Evolutionary conservation across 2,113 vertebrate species (phyloP), one percentile per base, ranked within the genome.

Genomic region (Raphicerus campestris): DNA sequence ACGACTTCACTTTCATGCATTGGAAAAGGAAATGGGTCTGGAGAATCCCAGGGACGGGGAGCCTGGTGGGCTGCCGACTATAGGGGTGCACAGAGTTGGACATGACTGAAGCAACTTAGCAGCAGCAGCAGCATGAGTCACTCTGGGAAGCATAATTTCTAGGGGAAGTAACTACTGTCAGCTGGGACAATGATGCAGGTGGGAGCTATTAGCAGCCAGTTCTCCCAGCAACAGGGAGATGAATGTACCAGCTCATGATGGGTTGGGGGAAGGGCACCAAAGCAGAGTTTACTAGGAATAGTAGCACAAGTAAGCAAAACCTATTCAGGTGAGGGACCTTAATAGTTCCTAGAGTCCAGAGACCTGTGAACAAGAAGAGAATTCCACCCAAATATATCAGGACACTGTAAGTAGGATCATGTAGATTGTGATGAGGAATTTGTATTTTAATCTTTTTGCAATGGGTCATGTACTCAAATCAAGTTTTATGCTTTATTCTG

Each of bases 301-400:
- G 1, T 39, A 10, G 2, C 77, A 9, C 20, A 32, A 51, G 35
- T 81, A 32, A 77, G 47, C 32, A 13, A 60, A 58, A 61, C 1
- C 61, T 20, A 16, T 53, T 58, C 10, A 28, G 30, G 16, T 9
- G 10, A 4, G 14, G 9, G 1, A 16, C 16, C n/a, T 83, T 32
- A 49, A 15, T 28, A 11, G 7, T 55, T 80, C 4, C 14, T 56
- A 6, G 42, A 53, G 49, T 17, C 60, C 19, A 5, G 30, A 88
- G 32, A 32, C 17, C 32, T 61, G 17, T 35, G 19, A 32, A 24
- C 8, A 39, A 35, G n/a, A 17, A 20, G 20, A 66, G 19, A 85
- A 7, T 28, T 9, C 2, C 2, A 11, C 0, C 3, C 3, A 5
- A 17, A 14, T 17, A 5, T 2, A 14, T 13, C 16, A 47, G 17